Evolutionary conservation across 2,888 invertebrate genomes (phyloP).

Genomic region (Pyrrhia umbra): DNA sequence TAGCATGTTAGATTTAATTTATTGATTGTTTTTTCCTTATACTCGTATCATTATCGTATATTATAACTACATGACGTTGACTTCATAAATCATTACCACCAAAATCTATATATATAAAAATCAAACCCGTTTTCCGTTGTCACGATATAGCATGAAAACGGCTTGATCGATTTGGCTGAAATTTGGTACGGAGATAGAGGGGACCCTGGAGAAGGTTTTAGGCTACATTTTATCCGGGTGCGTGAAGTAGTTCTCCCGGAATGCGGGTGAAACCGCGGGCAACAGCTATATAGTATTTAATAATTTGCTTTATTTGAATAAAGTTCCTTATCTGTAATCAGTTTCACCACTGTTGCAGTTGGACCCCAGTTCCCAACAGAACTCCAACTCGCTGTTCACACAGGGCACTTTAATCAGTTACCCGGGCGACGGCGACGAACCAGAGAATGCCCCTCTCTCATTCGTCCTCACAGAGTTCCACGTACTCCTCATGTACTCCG

Average conservation of each 20-base stretch:
- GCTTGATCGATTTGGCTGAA: too few relatives aligned
- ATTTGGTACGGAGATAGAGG: too few relatives aligned
- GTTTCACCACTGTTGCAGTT: slow-evolving; percentile 76
- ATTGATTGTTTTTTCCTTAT: slow-evolving; percentile 28
- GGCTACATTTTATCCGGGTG: too few relatives aligned
- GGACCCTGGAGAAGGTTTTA: too few relatives aligned
- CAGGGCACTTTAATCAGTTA: slow-evolving; percentile 84
- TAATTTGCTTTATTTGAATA: slow-evolving; percentile 1
- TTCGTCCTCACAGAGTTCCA: slow-evolving; percentile 98
- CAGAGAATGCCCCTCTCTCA: slow-evolving; percentile 91
- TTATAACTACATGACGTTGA: background rate
- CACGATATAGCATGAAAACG: too few relatives aligned
- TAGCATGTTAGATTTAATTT: slow-evolving; percentile 13
- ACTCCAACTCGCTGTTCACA: slow-evolving; percentile 85
- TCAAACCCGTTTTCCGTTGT: too few relatives aligned
- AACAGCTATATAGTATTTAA: too few relatives aligned
- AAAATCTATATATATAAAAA: too few relatives aligned
- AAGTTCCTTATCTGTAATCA: slow-evolving; percentile 1
- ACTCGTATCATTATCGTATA: slow-evolving; percentile 3
- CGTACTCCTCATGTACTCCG: slow-evolving; percentile 94
- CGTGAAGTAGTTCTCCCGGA: too few relatives aligned
- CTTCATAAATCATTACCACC: background rate
- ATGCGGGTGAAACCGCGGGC: too few relatives aligned
- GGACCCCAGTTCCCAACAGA: slow-evolving; percentile 86
- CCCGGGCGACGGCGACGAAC: slow-evolving; percentile 79